Evolutionary conservation across 2,113 vertebrate genomes (phyloP).

Genomic region (Lophius piscatorius): DNA sequence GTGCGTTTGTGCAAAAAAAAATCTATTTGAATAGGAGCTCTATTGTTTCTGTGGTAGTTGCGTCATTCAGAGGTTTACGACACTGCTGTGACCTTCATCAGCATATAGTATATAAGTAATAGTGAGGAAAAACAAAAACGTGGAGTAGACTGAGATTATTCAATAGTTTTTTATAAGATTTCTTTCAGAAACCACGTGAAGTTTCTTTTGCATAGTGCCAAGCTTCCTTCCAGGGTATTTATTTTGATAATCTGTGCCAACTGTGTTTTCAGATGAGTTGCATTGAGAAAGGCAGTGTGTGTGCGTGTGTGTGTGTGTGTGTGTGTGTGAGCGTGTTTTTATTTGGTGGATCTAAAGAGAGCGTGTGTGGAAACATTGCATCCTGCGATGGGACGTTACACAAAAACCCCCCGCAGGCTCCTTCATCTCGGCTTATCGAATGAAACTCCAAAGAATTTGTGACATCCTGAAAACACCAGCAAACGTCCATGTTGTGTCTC

Average conservation of each 20-base stretch:
- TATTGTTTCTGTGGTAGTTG: conserved; percentile 73
- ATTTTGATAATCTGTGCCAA: conserved; percentile 81
- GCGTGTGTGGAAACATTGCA: conserved; percentile 30
- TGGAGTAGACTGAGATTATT: conserved; percentile 74
- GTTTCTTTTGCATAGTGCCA: conserved; percentile 77
- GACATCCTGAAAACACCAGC: conserved; percentile 82
- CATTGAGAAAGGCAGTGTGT: conserved; percentile 38
- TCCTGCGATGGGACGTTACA: conserved; percentile 33
- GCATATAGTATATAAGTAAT: conserved; percentile 76
- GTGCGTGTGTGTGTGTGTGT: conserved; percentile 16
- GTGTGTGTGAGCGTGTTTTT: background rate
- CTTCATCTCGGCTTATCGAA: conserved; percentile 64
- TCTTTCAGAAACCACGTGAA: conserved; percentile 72
- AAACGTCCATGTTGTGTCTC: conserved; percentile 66
- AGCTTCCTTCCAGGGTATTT: conserved; percentile 80
- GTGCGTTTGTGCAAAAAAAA: conserved; percentile 68
- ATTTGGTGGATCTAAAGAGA: conserved; percentile 27
- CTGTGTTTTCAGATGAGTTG: conserved; percentile 61
- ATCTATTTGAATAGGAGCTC: conserved; percentile 71
- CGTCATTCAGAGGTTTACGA: conserved; percentile 69
- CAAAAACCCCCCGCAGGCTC: conserved; percentile 23
- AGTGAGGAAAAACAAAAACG: conserved; percentile 60
- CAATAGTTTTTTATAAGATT: conserved; percentile 74
- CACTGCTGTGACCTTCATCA: conserved; percentile 71
- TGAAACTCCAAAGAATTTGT: conserved; percentile 78